Evolutionary conservation across 2,797 vertebrate genomes (phyloP), one percentile per base, ranked within the genome.

Genomic region (Tapera naevia): DNA sequence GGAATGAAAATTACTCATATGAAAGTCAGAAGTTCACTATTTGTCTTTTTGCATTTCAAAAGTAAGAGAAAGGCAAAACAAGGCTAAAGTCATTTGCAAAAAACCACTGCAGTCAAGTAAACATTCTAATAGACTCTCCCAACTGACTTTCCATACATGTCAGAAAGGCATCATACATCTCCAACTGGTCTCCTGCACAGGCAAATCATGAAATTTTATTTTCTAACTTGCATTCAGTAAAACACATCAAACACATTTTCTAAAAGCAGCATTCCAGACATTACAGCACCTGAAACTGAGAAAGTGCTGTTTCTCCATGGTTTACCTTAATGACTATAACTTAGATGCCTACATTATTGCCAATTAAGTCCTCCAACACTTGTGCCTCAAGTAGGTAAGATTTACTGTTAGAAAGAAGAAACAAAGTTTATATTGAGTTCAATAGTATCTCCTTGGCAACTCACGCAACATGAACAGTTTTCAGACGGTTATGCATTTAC

Each of bases 401-500:
- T 81, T 56, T 61, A 66, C 11, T 21, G 39, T 16, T 39, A 45
- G 14, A 45, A 43, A 50, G 32, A 74, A 53, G 9, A 54, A 70
- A 70, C 33, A 21, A 45, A 50, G 10, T 67, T 67, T 37, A 39
- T 16, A 48, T 8, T 3, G 6, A 74, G 27, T 62, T 82, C 73
- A 88, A 62, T 24, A 57, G 43, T 35, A 72, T 7, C 41, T 57
- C 30, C 23, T 51, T 66, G 43, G 33, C 30, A 75, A 57, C 27
- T 50, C 25, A 50, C 3, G 11, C 45, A 78, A 74, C 46, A 66
- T 28, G 18, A 88, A 37, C 11, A 5, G 75, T 87, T 50, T 83
- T 66, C 53, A 85, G 10, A 87, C 51, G 50, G 9, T 33, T 53
- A 70, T 14, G 53, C 17, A 89, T 95, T 80, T 95, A 98, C 97